These are phyloP conservation scores for Pterostichus niger DNA, from an alignment of 2,888 invertebrate species.

Conservation along the genomic window DNA sequence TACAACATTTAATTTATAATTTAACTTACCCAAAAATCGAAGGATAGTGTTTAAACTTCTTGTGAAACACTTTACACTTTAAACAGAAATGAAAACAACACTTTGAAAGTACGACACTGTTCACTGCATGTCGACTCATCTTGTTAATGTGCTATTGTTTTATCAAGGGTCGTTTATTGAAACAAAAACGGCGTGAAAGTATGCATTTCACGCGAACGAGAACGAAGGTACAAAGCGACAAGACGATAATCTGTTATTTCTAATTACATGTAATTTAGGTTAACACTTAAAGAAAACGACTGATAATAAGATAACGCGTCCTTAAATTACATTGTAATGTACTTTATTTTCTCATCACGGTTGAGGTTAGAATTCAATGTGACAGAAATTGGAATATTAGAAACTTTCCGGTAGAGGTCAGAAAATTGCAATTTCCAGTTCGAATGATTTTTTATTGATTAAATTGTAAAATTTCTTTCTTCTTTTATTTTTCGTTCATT, in stretches of 20 bases:
- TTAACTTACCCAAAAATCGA: neutral
- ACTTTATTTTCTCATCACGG: conserved; percentile 33
- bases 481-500: conserved; percentile 32
- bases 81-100: neutral
- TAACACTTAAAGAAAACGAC: conserved; percentile 56
- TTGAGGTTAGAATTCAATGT: conserved; percentile 29
- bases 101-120: neutral
- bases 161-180: conserved; percentile 10
- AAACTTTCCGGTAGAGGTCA: neutral
- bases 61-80: neutral
- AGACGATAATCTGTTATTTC: conserved; percentile 24
- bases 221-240: neutral
- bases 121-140: neutral
- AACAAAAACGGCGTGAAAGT: conserved; percentile 40
- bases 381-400: neutral
- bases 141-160: conserved; percentile 35
- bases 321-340: neutral
- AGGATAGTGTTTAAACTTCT: neutral
- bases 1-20: too few species aligned
- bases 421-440: conserved; percentile 30
- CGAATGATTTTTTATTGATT: conserved; percentile 31
- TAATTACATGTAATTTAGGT: conserved; percentile 65
- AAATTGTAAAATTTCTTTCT: conserved; percentile 24
- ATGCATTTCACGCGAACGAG: neutral
- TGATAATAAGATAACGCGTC: conserved; percentile 20